Base-by-base conservation (phyloP, 1,140 invertebrate species). In the Zaprionus taronus region DNA sequence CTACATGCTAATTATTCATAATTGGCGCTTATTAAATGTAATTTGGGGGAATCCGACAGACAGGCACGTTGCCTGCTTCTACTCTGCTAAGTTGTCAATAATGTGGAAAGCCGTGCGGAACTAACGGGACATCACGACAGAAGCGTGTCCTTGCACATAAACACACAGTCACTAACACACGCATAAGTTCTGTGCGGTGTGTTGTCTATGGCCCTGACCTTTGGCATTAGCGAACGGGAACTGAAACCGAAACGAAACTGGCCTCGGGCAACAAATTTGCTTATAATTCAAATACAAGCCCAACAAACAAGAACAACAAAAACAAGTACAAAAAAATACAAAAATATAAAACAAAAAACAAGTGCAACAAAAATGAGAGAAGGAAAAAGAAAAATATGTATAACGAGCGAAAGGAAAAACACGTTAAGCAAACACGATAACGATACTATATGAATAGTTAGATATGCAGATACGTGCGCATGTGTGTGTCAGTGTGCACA, bases 341-440 rank as follows among this genome's bases (percentile, higher is more conserved):
- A 65, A 31, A 61, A 38, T 44, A 51, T 26, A 34, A 49, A 69
- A 49, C 41, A 68, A 58, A 63, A 49, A 49, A 65, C 9, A 68
- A 81, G 58, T 34, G 72, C 63, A 53, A 47, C 36, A 57, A 67
- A 57, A 51, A 67, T 60, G 12, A 71, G 41, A 64, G 31, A 64
- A 58, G 34, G 49, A 65, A 53, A 34, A 67, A 56, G 51, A 64
- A 61, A 68, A 56, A 63, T 61, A 63, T 77, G 64, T 75, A 81
- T 72, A 77, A 73, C 72, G 56, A 80, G 73, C 55, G 73, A 72
- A 80, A 89, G 78, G 74, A 79, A 89, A 83, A 89, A 87, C 84
- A 87, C 81, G 83, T 89, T 89, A 89, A 89, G 81, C 84, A 89
- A 89, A 89, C 84, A 89, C 84, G 84, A 89, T 90, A 89, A 90